These are phyloP conservation scores for Halocynthia aurantium DNA, from an alignment of 23 tunicate genomes.

Conservation along the genomic window DNA sequence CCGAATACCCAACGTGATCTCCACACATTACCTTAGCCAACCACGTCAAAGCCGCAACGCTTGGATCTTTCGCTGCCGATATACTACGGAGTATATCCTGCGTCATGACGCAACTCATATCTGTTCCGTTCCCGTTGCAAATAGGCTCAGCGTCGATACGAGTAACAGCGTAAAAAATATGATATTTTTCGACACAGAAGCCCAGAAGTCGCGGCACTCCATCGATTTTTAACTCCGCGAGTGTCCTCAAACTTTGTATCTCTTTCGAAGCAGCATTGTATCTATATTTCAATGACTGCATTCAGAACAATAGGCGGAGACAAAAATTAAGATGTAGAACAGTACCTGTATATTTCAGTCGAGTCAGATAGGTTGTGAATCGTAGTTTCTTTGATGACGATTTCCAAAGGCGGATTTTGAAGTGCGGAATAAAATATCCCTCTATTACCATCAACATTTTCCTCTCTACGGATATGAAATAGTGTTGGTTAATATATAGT, in stretches of 20 bases:
- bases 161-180: slow-evolving; percentile 41
- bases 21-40: slow-evolving; percentile 34
- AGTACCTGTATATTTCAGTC: slow-evolving; percentile 53
- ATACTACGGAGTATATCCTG: slow-evolving; percentile 12
- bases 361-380: slow-evolving; percentile 17
- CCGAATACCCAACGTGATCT: not conserved
- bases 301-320: not conserved
- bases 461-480: slow-evolving; percentile 15
- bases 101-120: slow-evolving; percentile 42
- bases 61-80: slow-evolving; percentile 1
- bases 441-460: slow-evolving; percentile 57
- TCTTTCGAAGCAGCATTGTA: slow-evolving; percentile 68
- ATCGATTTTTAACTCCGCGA: slow-evolving; percentile 12
- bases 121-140: slow-evolving; percentile 48
- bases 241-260: slow-evolving; percentile 28
- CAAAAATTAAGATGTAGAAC: not conserved
- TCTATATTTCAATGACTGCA: slow-evolving; percentile 9
- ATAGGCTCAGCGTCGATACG: slow-evolving; percentile 36
- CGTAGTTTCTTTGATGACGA: slow-evolving; percentile 8
- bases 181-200: slow-evolving; percentile 27
- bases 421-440: slow-evolving; percentile 52
- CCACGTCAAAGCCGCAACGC: slow-evolving; percentile 21
- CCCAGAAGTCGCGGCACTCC: slow-evolving; percentile 51
- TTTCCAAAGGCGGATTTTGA: not conserved
- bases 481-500: too few relatives aligned